Evolutionary conservation across 2,888 invertebrate species (phyloP).

Genomic region (Alloscopus bannaensis): DNA sequence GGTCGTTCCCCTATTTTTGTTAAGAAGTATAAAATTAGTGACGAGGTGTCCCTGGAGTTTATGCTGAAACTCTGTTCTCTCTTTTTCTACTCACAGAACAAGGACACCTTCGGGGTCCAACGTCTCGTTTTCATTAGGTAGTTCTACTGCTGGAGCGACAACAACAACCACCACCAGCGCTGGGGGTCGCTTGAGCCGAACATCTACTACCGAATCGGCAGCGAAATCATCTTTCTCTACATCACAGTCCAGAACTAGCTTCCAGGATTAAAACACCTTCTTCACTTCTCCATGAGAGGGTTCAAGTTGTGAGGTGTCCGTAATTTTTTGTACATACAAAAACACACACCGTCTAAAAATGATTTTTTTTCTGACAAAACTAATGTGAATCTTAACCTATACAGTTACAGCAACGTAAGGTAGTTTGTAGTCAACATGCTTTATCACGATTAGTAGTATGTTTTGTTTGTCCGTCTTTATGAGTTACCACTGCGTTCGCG

Average conservation of each 20-base stretch:
- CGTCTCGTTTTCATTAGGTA: conserved; percentile 68
- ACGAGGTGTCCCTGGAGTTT: no score
- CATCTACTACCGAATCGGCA: conserved; percentile 41
- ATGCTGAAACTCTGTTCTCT: conserved; percentile 14
- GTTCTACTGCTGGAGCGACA: conserved; percentile 44
- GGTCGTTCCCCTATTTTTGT: no score
- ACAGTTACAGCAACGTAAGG: conserved; percentile 2
- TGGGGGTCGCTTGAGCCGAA: conserved; percentile 41
- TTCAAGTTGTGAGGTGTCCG: not conserved
- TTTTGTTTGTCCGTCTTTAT: conserved; percentile 13
- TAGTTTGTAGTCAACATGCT: not conserved
- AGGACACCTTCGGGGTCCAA: conserved; percentile 85
- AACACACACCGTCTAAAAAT: not conserved
- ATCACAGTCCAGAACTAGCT: conserved; percentile 56
- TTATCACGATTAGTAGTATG: not conserved
- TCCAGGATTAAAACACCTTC: conserved; percentile 45
- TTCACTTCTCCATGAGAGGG: not conserved
- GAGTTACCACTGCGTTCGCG: conserved; percentile 35
- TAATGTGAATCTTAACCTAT: conserved; percentile 29
- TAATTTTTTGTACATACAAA: not conserved
- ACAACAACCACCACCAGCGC: conserved; percentile 51
- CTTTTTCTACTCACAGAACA: conserved; percentile 78
- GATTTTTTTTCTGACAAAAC: conserved; percentile 10
- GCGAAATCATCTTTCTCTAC: conserved; percentile 48
- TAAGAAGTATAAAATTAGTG: not conserved